Base-by-base conservation (phyloP, 2,113 vertebrate genomes). In the Thryonomys swinderianus region DNA sequence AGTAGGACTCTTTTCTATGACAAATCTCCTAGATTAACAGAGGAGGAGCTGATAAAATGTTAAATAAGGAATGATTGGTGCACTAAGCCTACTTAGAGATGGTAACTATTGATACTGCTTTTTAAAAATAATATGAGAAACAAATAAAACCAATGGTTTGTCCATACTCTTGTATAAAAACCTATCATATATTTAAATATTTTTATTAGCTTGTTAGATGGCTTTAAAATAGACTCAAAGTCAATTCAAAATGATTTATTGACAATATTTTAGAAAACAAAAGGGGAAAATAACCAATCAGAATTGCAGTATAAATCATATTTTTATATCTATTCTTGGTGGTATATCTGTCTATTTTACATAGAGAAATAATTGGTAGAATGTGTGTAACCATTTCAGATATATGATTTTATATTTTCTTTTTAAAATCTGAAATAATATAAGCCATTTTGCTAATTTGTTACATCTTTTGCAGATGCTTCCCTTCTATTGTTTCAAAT, bases 221-320 rank as follows among this genome's bases (percentile, higher is more conserved):
- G 18, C 69, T 85, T 79, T 37, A 95, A 93, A 23, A 87, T 32
- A 89, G 61, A 84, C 57, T 88, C 62, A 91, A 86, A 92, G 51
- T 79, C 59, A 91, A 64, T 93, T 85, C 78, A 93, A 92, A 82
- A 80, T 82, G n/a, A 81, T 84, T 86, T 90, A 64, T 45, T 66
- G 30, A 91, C 86, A 34, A 79, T 30, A 89, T 40, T 95, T 74
- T 61, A 71, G 37, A 82, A 86, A 95, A 90, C 42, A 83, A 80
- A 94, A 5, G 55, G 87, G 59, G 25, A 71, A 94, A 94, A 87
- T 55, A 73, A 74, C 7, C 69, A 48, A 80, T 78, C 18, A 85
- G 11, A 71, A 34, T 3, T 13, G 14, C 45, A 51, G 3, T 76
- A 27, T 12, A 82, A 90, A 66, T 57, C 32, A 42, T 30, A 57